Conservation (phyloP, 2,113 vertebrate species). For the Lipophrys pholis region DNA sequence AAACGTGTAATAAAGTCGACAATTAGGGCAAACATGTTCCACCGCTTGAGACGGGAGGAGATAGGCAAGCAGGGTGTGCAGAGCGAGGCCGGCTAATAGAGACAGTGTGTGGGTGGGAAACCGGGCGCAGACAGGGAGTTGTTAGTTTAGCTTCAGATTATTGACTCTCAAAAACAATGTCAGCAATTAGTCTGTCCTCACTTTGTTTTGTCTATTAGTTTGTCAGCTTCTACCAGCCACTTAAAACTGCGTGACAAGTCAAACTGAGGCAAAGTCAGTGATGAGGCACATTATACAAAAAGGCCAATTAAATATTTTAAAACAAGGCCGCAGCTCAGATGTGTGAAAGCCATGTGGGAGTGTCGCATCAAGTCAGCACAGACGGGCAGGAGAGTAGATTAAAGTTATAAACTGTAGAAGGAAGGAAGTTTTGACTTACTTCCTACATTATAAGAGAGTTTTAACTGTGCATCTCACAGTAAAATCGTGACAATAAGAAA, state of each 20-base stretch:
- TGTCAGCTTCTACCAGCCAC: conserved; percentile 54
- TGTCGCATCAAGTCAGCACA: no score
- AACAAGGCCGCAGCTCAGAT: conserved; percentile 3
- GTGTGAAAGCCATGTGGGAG: neutral
- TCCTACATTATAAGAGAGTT: no score
- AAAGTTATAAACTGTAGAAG: no score
- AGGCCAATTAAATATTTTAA: conserved; percentile 68
- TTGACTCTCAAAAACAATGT: conserved; percentile 77
- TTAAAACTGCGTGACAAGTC: conserved; percentile 49
- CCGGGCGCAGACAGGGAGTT: conserved; percentile 45
- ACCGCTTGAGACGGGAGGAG: conserved; percentile 76
- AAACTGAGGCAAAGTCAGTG: conserved; percentile 58
- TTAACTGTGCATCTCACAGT: no score
- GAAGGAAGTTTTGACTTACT: no score
- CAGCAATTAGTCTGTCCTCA: conserved; percentile 70
- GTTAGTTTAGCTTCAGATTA: conserved; percentile 77
- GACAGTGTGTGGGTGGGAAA: conserved; percentile 35
- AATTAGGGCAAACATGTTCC: conserved; percentile 85
- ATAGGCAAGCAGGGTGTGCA: conserved; percentile 68
- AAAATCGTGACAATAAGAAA: no score
- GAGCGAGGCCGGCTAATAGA: conserved; percentile 73
- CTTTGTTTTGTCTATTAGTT: conserved; percentile 62
- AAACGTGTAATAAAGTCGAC: conserved; percentile 86
- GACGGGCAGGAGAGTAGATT: no score
- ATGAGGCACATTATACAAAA: conserved; percentile 51